Percentiles rank a stretch among this genome's conserved stretches.
Conservation (phyloP, 2,113 vertebrate genomes). For the Chamaetylas fuelleborni region DNA sequence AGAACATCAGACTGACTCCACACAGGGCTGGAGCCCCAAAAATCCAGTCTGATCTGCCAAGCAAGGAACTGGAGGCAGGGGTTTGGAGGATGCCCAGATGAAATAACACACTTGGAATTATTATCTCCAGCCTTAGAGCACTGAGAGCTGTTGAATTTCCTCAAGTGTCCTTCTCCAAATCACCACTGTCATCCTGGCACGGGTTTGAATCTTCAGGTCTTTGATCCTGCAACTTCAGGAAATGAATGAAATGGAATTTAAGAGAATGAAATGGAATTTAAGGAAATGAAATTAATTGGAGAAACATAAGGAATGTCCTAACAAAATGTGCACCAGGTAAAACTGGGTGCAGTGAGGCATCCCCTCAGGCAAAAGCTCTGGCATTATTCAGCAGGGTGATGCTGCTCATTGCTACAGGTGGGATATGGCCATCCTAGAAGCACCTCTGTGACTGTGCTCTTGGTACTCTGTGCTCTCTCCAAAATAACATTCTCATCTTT, state of each 20-base stretch:
- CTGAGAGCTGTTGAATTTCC: neutral
- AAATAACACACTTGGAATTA: neutral
- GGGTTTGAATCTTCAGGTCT: neutral
- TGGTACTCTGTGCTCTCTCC: neutral
- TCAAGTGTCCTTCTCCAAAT: neutral
- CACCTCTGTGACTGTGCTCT: neutral
- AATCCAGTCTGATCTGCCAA: neutral
- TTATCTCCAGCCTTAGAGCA: neutral
- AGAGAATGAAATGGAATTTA: neutral
- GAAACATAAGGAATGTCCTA: neutral
- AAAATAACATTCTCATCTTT: neutral
- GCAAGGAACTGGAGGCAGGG: neutral
- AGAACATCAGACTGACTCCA: neutral
- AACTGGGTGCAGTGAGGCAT: neutral
- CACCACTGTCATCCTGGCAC: neutral
- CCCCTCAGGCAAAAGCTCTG: neutral
- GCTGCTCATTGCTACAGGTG: neutral
- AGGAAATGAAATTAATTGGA: neutral
- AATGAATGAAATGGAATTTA: neutral
- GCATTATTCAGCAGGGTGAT: neutral
- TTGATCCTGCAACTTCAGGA: neutral
- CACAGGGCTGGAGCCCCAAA: neutral
- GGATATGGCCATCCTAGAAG: neutral
- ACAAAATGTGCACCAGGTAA: neutral
- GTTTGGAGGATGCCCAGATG: neutral